These are phyloP conservation scores for Zaprionus lachaisei DNA, from an alignment of 1,140 invertebrate genomes.

Conservation along the genomic window DNA sequence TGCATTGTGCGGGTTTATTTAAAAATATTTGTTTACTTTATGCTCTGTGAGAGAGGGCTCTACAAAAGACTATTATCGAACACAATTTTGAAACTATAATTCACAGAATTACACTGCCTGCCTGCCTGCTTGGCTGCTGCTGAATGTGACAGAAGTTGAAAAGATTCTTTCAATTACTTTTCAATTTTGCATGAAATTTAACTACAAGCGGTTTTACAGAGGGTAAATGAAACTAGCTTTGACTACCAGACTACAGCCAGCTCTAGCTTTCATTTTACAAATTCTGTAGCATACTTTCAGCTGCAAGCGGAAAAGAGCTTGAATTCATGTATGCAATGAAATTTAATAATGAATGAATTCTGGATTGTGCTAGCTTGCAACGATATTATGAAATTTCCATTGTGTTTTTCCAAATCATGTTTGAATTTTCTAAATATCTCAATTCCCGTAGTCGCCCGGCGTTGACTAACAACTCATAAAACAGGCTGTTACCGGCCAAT, in stretches of 20 bases:
- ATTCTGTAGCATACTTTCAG: not conserved
- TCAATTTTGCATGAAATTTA: not conserved
- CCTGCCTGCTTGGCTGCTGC: not conserved
- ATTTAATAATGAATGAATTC: not conserved
- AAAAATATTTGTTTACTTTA: conserved; percentile 13
- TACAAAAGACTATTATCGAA: conserved; percentile 44
- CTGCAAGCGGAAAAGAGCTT: not conserved
- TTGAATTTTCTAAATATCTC: not conserved
- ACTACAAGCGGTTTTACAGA: not conserved
- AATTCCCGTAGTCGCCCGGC: not conserved
- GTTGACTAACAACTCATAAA: not conserved
- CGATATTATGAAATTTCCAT: not conserved
- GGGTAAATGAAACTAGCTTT: not conserved
- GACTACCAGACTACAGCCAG: not conserved
- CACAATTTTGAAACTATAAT: conserved; percentile 31
- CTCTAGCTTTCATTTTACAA: not conserved
- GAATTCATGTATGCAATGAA: not conserved
- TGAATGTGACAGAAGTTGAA: conserved; percentile 15
- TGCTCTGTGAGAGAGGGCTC: not conserved
- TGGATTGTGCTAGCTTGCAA: no score
- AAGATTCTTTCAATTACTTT: conserved; percentile 1
- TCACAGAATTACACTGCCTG: conserved; percentile 24
- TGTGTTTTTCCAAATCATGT: not conserved
- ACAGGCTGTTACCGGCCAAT: not conserved
- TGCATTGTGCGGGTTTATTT: conserved; percentile 18